Conservation (phyloP, 2,797 vertebrate species). For the Clarias platycephalus region DNA sequence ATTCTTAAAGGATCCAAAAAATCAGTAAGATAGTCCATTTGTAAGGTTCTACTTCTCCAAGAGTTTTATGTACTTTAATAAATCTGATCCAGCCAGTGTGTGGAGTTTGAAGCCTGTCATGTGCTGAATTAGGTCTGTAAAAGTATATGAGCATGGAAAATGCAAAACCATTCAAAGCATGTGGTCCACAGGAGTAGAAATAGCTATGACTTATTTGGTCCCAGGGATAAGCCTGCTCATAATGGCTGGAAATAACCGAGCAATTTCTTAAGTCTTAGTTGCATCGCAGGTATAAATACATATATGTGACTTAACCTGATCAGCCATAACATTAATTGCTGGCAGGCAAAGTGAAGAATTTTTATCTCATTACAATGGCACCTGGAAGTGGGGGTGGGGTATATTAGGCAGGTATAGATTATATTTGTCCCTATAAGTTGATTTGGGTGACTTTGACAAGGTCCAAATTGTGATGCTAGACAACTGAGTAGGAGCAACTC, state of each 20-base stretch:
- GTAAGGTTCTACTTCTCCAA: not conserved
- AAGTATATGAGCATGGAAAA: not conserved
- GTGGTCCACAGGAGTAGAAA: not conserved
- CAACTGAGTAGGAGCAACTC: too few species aligned
- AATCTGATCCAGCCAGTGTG: too few species aligned
- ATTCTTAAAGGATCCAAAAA: too few species aligned
- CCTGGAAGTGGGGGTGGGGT: too few species aligned
- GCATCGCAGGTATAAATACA: not conserved
- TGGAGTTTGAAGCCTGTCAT: not conserved
- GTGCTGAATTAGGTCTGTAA: not conserved
- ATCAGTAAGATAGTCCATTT: too few species aligned
- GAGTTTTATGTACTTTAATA: not conserved
- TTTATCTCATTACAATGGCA: too few species aligned
- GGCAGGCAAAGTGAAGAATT: too few species aligned
- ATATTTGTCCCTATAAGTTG: too few species aligned
- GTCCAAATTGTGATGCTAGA: too few species aligned
- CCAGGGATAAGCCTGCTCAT: conserved; percentile 2
- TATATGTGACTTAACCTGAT: not conserved
- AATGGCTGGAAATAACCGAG: conserved; percentile 26
- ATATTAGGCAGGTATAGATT: too few species aligned
- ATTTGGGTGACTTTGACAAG: too few species aligned
- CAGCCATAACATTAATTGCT: too few species aligned
- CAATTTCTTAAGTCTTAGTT: not conserved
- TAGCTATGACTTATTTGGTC: not conserved
- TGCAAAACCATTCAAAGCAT: conserved; percentile 15